A percentile compares a stretch with the other conserved stretches of the same genome.
Evolutionary conservation across 1,140 invertebrate genomes (phyloP).

Genomic region (Melitaea cinxia): DNA sequence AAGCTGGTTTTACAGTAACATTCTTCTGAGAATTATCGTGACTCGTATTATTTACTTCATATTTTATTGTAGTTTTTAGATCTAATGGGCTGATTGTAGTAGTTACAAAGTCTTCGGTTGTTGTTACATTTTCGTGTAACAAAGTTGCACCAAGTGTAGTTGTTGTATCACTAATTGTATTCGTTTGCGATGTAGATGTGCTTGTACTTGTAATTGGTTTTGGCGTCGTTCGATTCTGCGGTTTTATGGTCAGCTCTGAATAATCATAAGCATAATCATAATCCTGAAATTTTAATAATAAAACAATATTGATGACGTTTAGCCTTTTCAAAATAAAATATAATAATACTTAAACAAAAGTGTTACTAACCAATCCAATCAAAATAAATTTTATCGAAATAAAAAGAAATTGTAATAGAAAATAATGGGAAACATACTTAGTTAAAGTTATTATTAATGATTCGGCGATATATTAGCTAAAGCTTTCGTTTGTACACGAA

Average conservation of each 20-base stretch:
- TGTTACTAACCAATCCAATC: too few species aligned
- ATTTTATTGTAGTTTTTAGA: constrained; percentile 32
- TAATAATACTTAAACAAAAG: too few species aligned
- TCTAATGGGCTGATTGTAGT: constrained; percentile 7
- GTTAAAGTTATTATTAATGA: too few species aligned
- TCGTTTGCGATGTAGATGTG: constrained; percentile 34
- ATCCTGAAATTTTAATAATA: constrained; percentile 71
- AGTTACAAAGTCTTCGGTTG: constrained; percentile 14
- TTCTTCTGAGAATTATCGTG: constrained; percentile 27
- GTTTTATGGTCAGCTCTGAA: constrained; percentile 83
- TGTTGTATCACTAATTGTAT: constrained; percentile 47
- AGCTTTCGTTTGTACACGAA: too few species aligned
- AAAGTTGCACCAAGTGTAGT: constrained; percentile 39
- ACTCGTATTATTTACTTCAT: constrained; percentile 24
- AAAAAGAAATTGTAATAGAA: too few species aligned
- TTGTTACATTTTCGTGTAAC: constrained; percentile 27
- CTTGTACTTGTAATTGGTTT: constrained; percentile 63
- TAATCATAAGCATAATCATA: constrained; percentile 84
- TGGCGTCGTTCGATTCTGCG: constrained; percentile 67
- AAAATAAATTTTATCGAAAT: too few species aligned
- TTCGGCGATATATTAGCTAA: too few species aligned
- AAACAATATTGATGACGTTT: background rate
- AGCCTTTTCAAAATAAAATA: too few species aligned
- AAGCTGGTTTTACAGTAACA: constrained; percentile 21
- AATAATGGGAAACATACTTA: too few species aligned